Evolutionary conservation across 2,113 vertebrate species (phyloP), one percentile per base, ranked within the genome.

Genomic region (Psammodynastes pulverulentus): DNA sequence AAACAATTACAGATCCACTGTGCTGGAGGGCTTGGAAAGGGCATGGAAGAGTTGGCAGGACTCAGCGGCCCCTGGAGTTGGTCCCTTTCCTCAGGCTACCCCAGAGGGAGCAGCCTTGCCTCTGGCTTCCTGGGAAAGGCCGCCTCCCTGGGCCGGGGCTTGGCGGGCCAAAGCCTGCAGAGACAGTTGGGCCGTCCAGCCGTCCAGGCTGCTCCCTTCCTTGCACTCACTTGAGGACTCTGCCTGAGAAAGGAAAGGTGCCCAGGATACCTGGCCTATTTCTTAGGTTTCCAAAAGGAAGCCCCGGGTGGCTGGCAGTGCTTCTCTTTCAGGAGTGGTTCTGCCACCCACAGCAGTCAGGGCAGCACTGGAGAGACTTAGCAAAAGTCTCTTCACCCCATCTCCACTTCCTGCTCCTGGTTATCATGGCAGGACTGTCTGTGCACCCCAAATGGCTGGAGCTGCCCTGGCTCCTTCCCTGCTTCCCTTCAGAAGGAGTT

Each of bases 1-100:
- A 98, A 98, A 98, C 98, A 98, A 97, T 98, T 97, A 98, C 97
- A 97, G 97, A 98, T 97, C 98, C 97, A 90, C 97, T 96, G 96
- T 97, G 97, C 97, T 96, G 97, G 97, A 97, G 96, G 97, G 97
- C 96, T 97, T 97, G 97, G 97, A 97, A 79, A 39, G 39, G 15
- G 6, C 2, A 19, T 39, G 67, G 67, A 34, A 97, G 97, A 97
- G 97, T 96, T 97, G 67, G 67, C 4, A 1, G 62, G 13, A 72
- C 13, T n/a, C n/a, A 5, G 26, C 1, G 4, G 58, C 10, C 9
- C 26, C 26, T n/a, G 0, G 67, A 39, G 15, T 19, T 19, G 15
- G n/a, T 34, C 67, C 67, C 6, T 8, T n/a, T n/a, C 58, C 58
- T 67, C 58, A 13, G 58, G 26, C 26, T 29, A 62, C 26, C 56